Percentiles rank a stretch among this genome's conserved stretches.
Evolutionary conservation across 2,888 invertebrate genomes (phyloP).

Genomic region (Flexamia atlantica): DNA sequence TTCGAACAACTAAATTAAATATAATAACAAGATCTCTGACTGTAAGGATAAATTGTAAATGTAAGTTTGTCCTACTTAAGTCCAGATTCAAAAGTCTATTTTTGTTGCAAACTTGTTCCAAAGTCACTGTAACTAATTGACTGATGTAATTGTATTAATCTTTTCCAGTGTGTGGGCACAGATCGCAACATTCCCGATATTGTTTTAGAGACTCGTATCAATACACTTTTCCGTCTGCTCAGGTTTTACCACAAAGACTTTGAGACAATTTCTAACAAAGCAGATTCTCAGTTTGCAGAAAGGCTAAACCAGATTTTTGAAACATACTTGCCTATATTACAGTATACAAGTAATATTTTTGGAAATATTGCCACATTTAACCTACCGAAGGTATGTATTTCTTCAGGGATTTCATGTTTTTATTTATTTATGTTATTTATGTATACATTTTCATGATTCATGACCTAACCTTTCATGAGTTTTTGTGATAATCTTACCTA

Average conservation of each 20-base stretch:
- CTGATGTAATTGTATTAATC: neutral
- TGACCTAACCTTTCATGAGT: too few relatives aligned
- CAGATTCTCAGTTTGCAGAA: conserved; percentile 80
- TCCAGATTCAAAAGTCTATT: too few relatives aligned
- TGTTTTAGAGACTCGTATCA: conserved; percentile 87
- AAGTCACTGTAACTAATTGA: too few relatives aligned
- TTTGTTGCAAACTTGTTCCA: too few relatives aligned
- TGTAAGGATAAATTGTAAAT: too few relatives aligned
- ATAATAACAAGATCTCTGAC: too few relatives aligned
- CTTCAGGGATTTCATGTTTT: too few relatives aligned
- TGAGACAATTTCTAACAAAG: conserved; percentile 81
- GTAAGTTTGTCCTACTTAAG: too few relatives aligned
- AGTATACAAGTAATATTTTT: conserved; percentile 90
- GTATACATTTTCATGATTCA: too few relatives aligned
- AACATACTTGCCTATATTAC: conserved; percentile 91
- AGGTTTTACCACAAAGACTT: conserved; percentile 92
- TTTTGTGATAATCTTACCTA: too few relatives aligned
- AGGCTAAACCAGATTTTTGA: conserved; percentile 92
- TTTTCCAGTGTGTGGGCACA: conserved; percentile 88
- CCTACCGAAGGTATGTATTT: conserved; percentile 84
- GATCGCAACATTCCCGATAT: conserved; percentile 91
- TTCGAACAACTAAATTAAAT: too few relatives aligned
- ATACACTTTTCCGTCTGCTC: conserved; percentile 86
- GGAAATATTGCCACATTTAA: conserved; percentile 89
- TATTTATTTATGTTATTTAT: too few relatives aligned